Conservation (phyloP, 2,888 invertebrate genomes). For the Meghimatium bilineatum region DNA sequence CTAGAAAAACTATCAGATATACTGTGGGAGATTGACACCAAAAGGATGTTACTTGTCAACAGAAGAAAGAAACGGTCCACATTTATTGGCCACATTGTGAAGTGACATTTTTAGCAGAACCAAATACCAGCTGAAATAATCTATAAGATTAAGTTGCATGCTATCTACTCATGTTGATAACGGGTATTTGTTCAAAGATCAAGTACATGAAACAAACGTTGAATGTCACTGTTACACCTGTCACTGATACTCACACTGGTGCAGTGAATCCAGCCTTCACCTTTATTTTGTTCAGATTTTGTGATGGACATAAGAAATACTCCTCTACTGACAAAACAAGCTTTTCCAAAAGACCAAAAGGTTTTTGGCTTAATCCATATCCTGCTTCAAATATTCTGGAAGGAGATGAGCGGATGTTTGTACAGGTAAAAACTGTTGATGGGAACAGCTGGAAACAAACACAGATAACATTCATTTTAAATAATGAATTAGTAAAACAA, state of each 20-base stretch:
- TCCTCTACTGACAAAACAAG: constrained; percentile 18
- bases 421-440: not conserved
- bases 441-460: constrained; percentile 11
- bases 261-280: not conserved
- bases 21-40: too few species aligned
- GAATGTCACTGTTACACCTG: too few species aligned
- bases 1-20: too few species aligned
- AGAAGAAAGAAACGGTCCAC: too few species aligned
- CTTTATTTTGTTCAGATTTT: not conserved
- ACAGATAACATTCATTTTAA: not conserved
- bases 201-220: too few species aligned
- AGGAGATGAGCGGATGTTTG: not conserved
- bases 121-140: too few species aligned
- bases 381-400: not conserved
- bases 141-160: too few species aligned
- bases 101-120: too few species aligned
- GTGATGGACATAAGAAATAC: constrained; percentile 3
- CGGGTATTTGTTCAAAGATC: too few species aligned
- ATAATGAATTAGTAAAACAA: not conserved
- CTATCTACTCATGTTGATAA: too few species aligned
- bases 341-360: not conserved
- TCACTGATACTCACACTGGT: constrained; percentile 9
- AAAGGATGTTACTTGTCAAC: too few species aligned
- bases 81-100: too few species aligned
- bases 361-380: not conserved